These are phyloP conservation scores for Craniophora ligustri DNA, from an alignment of 2,888 invertebrate species.

Conservation along the genomic window DNA sequence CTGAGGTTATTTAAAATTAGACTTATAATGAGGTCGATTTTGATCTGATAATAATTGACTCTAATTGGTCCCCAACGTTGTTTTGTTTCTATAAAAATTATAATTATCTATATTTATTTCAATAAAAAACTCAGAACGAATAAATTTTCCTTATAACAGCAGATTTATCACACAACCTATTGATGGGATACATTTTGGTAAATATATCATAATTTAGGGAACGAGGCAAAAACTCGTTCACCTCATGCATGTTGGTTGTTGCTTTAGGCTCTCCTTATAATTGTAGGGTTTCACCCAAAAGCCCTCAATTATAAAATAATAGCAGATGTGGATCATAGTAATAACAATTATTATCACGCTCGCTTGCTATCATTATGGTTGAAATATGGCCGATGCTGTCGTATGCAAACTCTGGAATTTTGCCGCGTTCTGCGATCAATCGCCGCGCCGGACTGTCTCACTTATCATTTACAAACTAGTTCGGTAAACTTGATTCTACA, in stretches of 20 bases:
- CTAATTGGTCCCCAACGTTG: slow-evolving; percentile 11
- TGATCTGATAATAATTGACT: not conserved
- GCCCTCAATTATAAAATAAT: slow-evolving; percentile 89
- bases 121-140: slow-evolving; percentile 37
- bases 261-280: slow-evolving; percentile 87
- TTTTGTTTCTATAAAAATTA: slow-evolving; percentile 20
- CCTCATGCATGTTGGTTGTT: slow-evolving; percentile 81
- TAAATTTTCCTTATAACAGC: slow-evolving; percentile 47
- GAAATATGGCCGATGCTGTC: slow-evolving; percentile 82
- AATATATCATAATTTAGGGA: slow-evolving; percentile 83
- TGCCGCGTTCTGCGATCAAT: slow-evolving; percentile 55
- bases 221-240: slow-evolving; percentile 79
- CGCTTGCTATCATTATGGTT: slow-evolving; percentile 84
- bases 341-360: slow-evolving; percentile 89
- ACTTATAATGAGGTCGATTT: not conserved
- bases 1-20: not conserved
- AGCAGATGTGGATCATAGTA: slow-evolving; percentile 88
- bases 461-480: slow-evolving; percentile 47
- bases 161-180: slow-evolving; percentile 62
- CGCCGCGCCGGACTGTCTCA: slow-evolving; percentile 52
- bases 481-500: slow-evolving; percentile 22
- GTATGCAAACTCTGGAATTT: slow-evolving; percentile 83
- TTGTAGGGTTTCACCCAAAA: slow-evolving; percentile 88
- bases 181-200: slow-evolving; percentile 68
- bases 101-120: slow-evolving; percentile 29